Evolutionary conservation across 2,888 invertebrate genomes (phyloP).

Genomic region (Abrostola tripartita): DNA sequence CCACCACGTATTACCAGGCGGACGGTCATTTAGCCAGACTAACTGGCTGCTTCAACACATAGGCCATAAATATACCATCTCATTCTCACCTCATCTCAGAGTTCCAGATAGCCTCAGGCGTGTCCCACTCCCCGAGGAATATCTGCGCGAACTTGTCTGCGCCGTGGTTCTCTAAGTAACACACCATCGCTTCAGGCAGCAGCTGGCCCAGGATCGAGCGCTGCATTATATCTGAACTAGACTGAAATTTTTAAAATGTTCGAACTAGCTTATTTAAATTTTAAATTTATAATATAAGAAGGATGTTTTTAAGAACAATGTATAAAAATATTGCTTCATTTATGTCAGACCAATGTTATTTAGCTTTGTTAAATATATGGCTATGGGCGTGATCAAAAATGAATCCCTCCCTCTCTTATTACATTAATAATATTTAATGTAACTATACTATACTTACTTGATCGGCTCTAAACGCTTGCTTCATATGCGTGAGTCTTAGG

Average conservation of each 20-base stretch:
- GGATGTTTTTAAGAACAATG: too few relatives aligned
- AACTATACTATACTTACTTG: conserved; percentile 89
- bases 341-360: too few relatives aligned
- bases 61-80: too few relatives aligned
- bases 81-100: conserved; percentile 95
- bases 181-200: conserved; percentile 99
- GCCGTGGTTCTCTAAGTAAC: conserved; percentile 99
- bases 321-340: too few relatives aligned
- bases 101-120: conserved; percentile 99
- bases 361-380: too few relatives aligned
- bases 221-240: conserved; percentile 95
- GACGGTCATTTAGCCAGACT: too few relatives aligned
- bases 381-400: neutral
- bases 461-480: conserved; percentile 97
- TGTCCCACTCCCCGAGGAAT: conserved; percentile 99
- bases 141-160: conserved; percentile 99
- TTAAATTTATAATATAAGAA: too few relatives aligned
- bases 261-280: neutral
- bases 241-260: conserved; percentile 57
- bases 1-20: too few relatives aligned
- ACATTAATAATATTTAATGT: neutral
- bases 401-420: neutral
- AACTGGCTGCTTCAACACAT: too few relatives aligned
- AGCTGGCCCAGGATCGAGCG: conserved; percentile 97
- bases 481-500: conserved; percentile 97